Percentiles rank a stretch among this genome's conserved stretches.
Evolutionary conservation across 2,888 invertebrate genomes (phyloP).

Genomic region (Cephus rjabovi): DNA sequence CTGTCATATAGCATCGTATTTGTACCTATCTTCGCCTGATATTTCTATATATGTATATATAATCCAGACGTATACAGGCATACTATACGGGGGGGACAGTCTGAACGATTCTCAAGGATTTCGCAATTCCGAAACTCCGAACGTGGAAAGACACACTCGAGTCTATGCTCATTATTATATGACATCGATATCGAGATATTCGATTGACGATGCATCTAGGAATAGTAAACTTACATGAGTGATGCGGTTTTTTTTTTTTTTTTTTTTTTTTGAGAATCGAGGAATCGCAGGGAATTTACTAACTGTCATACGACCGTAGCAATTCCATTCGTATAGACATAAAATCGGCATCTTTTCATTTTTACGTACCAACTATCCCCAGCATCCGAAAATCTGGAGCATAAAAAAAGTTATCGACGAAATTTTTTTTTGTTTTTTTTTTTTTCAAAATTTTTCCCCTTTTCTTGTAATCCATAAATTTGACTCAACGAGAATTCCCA

Average conservation of each 20-base stretch:
- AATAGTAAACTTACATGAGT: neutral
- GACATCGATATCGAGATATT: neutral
- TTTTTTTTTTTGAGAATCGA: neutral
- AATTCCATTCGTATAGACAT: neutral
- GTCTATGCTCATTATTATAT: neutral
- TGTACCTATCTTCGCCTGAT: slow-evolving; percentile 51
- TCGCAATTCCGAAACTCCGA: neutral
- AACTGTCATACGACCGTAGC: neutral
- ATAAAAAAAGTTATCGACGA: neutral
- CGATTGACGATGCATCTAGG: neutral
- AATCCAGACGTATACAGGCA: neutral
- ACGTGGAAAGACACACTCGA: neutral
- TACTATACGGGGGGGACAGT: neutral
- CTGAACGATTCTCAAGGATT: neutral
- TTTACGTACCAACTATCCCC: neutral
- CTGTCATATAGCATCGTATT: slow-evolving; percentile 56
- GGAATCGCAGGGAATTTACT: neutral
- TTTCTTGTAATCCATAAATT: no score
- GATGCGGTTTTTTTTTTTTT: neutral
- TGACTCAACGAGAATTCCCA: no score
- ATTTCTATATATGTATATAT: slow-evolving; percentile 32
- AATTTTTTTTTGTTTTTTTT: neutral
- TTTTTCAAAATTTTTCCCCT: neutral
- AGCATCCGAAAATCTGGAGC: neutral
- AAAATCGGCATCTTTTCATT: neutral